These are phyloP conservation scores for Phoxinus dragarum DNA, from an alignment of 2,797 vertebrate genomes.

Conservation along the genomic window DNA sequence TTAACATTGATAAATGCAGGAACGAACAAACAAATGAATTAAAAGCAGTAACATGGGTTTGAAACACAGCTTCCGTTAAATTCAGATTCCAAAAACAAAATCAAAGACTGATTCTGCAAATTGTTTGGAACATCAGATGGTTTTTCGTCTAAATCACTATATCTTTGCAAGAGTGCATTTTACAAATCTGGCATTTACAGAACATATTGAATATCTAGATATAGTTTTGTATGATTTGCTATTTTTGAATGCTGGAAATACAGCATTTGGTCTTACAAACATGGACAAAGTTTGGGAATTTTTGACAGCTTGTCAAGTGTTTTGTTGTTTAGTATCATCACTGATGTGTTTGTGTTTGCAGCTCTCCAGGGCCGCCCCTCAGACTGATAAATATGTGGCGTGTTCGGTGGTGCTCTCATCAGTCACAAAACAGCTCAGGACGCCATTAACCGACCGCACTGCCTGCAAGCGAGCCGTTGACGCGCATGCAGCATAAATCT, in stretches of 20 bases:
- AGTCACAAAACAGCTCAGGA: slow-evolving; percentile 68
- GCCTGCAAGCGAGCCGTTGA: slow-evolving; percentile 80
- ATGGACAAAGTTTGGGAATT: slow-evolving; percentile 1
- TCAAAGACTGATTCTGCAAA: background rate
- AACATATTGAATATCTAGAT: background rate
- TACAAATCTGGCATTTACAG: background rate
- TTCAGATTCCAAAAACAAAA: background rate
- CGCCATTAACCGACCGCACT: slow-evolving; percentile 70
- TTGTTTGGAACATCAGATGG: background rate
- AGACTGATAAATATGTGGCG: slow-evolving; percentile 74
- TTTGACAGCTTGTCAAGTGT: slow-evolving; percentile 19
- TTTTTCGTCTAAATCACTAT: background rate
- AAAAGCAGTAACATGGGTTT: background rate
- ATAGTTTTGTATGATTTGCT: slow-evolving; percentile 54
- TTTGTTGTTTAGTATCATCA: slow-evolving; percentile 39
- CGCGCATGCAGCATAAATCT: slow-evolving; percentile 62
- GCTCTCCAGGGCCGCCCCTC: slow-evolving; percentile 31
- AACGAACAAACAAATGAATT: background rate
- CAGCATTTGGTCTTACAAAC: background rate
- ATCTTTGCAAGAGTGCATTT: background rate
- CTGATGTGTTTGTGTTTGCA: slow-evolving; percentile 47
- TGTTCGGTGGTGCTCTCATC: slow-evolving; percentile 73
- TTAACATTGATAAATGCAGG: background rate
- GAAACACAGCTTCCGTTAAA: background rate
- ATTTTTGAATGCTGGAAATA: background rate